A percentile compares a stretch with the other conserved stretches of the same genome.
Conservation (phyloP, 1,140 invertebrate genomes). For the Archegozetes longisetosus region DNA sequence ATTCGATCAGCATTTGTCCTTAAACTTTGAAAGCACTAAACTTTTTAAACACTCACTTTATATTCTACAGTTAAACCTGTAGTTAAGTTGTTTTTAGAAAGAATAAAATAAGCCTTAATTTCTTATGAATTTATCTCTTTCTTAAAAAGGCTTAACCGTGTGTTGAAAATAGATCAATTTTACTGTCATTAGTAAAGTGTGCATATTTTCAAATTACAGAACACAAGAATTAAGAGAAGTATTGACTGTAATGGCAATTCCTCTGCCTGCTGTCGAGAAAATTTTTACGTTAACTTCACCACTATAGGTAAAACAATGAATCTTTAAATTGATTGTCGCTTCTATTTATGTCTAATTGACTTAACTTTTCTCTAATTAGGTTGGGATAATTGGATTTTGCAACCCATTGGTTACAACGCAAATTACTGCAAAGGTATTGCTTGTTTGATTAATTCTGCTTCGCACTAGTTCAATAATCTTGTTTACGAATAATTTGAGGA, state of each 20-base stretch:
- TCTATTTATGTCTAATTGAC: neutral
- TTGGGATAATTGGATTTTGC: conserved; percentile 20
- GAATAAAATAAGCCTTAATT: too few relatives aligned
- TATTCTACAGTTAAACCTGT: too few relatives aligned
- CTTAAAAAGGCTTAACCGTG: too few relatives aligned
- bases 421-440: conserved; percentile 19
- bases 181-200: too few relatives aligned
- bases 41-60: too few relatives aligned
- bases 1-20: too few relatives aligned
- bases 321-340: neutral
- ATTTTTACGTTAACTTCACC: conserved; percentile 18
- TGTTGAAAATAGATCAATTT: too few relatives aligned
- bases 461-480: neutral
- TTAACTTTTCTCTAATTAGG: neutral
- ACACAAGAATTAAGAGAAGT: conserved; percentile 4
- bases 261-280: conserved; percentile 15
- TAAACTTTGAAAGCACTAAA: too few relatives aligned
- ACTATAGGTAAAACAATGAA: conserved; percentile 10
- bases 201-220: too few relatives aligned
- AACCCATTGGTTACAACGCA: conserved; percentile 16
- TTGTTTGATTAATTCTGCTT: neutral
- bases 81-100: too few relatives aligned
- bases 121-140: too few relatives aligned
- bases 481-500: neutral
- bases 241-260: conserved; percentile 14